Evolutionary conservation across 2,113 vertebrate genomes (phyloP), one percentile per base, ranked within the genome.

Genomic region (Toxotes chatareus): DNA sequence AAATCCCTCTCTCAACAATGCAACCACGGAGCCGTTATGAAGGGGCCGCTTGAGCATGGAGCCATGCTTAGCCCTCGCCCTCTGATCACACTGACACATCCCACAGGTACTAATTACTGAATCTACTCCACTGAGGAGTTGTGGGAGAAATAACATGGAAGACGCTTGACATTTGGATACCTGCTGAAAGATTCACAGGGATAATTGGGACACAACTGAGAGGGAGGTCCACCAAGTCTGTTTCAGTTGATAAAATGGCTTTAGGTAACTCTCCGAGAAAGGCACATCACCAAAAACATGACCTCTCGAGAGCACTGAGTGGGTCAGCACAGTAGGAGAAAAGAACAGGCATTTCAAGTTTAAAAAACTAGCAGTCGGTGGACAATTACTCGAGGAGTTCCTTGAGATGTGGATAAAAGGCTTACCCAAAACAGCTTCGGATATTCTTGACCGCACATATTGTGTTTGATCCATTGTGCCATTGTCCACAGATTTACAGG

Each of bases 61-160:
- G 85, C 81, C 74, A 62, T 83, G 89, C 90, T 91, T 92, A 92
- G 85, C 88, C 83, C 85, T 85, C 77, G 42, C 89, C 87, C 88
- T 86, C 90, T 92, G 94, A 94, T 94, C 90, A 93, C 89, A 79
- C 85, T 86, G 89, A 88, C 86, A 86, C 82, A 86, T 95, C 94
- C 94, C 95, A 92, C 91, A 92, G 94, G 95, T 95, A 91, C 94
- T 95, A 94, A 95, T 95, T 95, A 95, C 93, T 13, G 79, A 89
- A 92, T 93, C 80, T 83, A 70, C 84, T 82, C 64, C 56, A 66
- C 68, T 9, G 81, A 92, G 85, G 76, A 90, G 82, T 85, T 86
- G 70, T 69, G 85, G 70, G 78, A 86, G 82, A 91, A 91, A 90
- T 88, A 92, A 88, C 92, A 92, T 67, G 81, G 90, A 88, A 86